Percentiles rank a stretch among this genome's conserved stretches.
These are phyloP conservation scores for Apolygus lucorum DNA, from an alignment of 1,140 invertebrate species.

Conservation along the genomic window DNA sequence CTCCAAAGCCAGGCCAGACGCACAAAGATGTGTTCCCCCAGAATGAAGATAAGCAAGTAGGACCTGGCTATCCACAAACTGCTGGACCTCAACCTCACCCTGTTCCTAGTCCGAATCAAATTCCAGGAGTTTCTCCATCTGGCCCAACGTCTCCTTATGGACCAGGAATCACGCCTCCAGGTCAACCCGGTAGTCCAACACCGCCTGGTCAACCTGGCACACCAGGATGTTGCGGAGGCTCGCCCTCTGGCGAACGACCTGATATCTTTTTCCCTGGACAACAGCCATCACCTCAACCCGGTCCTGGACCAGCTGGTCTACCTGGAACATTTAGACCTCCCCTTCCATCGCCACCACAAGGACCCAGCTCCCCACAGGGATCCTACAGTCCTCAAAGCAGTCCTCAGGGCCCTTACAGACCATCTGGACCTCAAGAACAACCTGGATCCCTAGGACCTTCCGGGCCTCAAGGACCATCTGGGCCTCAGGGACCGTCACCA, in stretches of 20 bases:
- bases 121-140: not conserved
- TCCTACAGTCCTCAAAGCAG: no score
- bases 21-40: conserved; percentile 26
- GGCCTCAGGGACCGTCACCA: conserved; percentile 17
- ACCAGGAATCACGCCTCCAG: conserved; percentile 7
- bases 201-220: not conserved
- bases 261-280: not conserved
- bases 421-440: conserved; percentile 17
- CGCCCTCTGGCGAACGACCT: not conserved
- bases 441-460: not conserved
- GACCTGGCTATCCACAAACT: conserved; percentile 2
- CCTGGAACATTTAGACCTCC: not conserved
- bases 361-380: no score
- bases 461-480: not conserved
- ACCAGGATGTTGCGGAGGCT: not conserved
- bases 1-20: conserved; percentile 22
- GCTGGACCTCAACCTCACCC: not conserved
- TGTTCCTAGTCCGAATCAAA: conserved; percentile 1
- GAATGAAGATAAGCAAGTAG: conserved; percentile 25
- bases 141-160: conserved; percentile 8
- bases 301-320: not conserved
- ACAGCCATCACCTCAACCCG: not conserved
- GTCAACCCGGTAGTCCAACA: not conserved
- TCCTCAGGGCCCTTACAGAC: not conserved
- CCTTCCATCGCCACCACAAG: not conserved